Evolutionary conservation across 2,888 invertebrate genomes (phyloP), one percentile per base, ranked within the genome.

Genomic region (Cryptus armator): DNA sequence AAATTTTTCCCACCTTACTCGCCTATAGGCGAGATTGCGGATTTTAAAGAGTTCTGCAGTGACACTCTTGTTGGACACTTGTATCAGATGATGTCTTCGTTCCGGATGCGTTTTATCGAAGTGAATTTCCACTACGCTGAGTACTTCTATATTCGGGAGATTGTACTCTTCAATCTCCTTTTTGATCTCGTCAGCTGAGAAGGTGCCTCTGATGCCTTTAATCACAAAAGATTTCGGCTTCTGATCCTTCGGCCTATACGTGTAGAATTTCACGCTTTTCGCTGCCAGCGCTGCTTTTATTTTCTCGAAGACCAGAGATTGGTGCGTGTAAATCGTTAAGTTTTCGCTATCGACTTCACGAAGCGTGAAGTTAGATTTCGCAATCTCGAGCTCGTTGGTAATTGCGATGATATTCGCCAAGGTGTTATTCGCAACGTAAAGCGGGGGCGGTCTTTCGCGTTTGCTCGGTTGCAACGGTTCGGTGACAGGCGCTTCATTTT

Each of bases 1-100:
- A 0, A 81, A 59, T 2, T 19, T 24, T 14, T 86, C 81, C 84
- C 84, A 83, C 16, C 12, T 74, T 5, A 81, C 24, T 32, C 29
- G 43, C 71, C 81, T 76, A 14, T 37, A 37, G 0, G 56, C 51
- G 24, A 68, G 29, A 7, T n/a, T n/a, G 16, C 53, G 24, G 0
- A 71, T 79, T 46, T 64, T 64, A 6, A 59, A 24, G 6, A 79
- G n/a, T 3, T 74, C 53, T 3, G 48, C 12, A 1, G 48, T 19
- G 1, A 16, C 1, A 24, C 71, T 79, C 10, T 71, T 62, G 56
- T 71, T 48, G 0, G 79, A 12, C 1, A 79, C 19, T 56, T 71
- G 79, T 2, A 79, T 14, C 2, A 79, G 37, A 12, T 37, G 48
- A 59, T 71, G 19, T 12, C 29, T 9, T 1, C 59, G 16, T 16